Conservation (phyloP, 2,113 vertebrate species). For the Oncorhynchus mykiss region DNA sequence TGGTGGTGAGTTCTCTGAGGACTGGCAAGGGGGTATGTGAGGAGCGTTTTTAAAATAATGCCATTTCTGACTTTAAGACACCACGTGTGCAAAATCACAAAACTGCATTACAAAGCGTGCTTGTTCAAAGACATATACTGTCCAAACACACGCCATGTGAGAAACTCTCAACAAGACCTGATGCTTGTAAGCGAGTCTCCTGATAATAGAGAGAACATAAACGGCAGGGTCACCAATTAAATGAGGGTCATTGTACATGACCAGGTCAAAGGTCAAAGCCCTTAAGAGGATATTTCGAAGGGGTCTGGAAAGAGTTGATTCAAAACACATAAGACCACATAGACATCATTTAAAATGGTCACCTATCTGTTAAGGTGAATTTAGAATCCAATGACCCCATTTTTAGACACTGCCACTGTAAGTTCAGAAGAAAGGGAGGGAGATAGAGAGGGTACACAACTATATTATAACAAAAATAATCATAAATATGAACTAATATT, state of each 20-base stretch:
- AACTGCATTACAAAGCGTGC: conserved; percentile 66
- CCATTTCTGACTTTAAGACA: no score
- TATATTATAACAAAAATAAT: conserved; percentile 39
- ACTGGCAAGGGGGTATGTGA: conserved; percentile 16
- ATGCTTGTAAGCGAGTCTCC: neutral
- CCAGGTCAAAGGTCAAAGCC: conserved; percentile 6
- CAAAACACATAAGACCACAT: neutral
- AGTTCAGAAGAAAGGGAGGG: conserved; percentile 25
- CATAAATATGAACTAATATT: conserved; percentile 33
- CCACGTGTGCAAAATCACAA: conserved; percentile 70
- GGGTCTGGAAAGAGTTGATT: neutral
- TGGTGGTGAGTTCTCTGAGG: conserved; percentile 37
- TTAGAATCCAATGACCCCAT: neutral
- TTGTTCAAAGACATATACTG: conserved; percentile 49
- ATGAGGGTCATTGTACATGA: conserved; percentile 9
- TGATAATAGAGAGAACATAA: neutral
- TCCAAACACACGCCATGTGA: conserved; percentile 46
- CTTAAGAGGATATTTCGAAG: conserved; percentile 21
- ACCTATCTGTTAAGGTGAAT: neutral
- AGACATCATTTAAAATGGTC: no score
- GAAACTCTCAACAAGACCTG: conserved; percentile 25
- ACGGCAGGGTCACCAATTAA: neutral
- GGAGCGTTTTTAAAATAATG: conserved; percentile 43
- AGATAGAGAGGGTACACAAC: conserved; percentile 30
- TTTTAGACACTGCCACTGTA: conserved; percentile 6